Base-by-base conservation (phyloP, 2,888 invertebrate genomes). In the Apamea crenata region DNA sequence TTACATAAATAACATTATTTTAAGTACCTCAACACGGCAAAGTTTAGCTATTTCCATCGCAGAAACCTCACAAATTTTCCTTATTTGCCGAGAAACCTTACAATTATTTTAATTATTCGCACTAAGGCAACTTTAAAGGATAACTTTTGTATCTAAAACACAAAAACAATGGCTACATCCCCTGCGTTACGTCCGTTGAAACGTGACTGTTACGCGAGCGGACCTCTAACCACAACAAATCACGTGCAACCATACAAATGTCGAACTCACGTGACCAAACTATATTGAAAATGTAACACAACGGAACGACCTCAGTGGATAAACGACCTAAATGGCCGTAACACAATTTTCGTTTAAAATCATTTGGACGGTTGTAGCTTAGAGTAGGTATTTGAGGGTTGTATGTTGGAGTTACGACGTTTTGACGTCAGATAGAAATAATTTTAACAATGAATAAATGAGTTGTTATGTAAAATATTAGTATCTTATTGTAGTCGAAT, bases 161-260 rank as follows among this genome's bases (percentile, higher is more conserved):
- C 68, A 59, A 63, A 82, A 82, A 76, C 72, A 78, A 75, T 74
- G 12, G 70, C 21, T 61, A 44, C 47, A 29, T 63, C 68, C 78
- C 61, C 40, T 61, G 40, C 44, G 67, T 83, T 86, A 79, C 83
- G 73, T 78, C 78, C 44, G 36, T 40, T 7, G 21, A 16, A 86
- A 85, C 87, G 84, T 85, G 84, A 85, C 66, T 29, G 67, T 85
- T 83, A 76, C 65, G 83, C 36, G 66, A 71, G 29, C 69, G 50
- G 36, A 32, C 16, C 77, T 44, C 73, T 61, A 72, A 78, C 63
- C 44, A 67, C n/a, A 50, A 0, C 29, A 1, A 50, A 69, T 61
- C 84, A 85, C 87, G 84, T 85, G 84, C 70, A 67, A 0, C 67
- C 65, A 68, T 66, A 87, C 87, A 83, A 85, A 74, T 65, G 84